Evolutionary conservation across 2,888 invertebrate species (phyloP).

Genomic region (Drosophila emarginata): DNA sequence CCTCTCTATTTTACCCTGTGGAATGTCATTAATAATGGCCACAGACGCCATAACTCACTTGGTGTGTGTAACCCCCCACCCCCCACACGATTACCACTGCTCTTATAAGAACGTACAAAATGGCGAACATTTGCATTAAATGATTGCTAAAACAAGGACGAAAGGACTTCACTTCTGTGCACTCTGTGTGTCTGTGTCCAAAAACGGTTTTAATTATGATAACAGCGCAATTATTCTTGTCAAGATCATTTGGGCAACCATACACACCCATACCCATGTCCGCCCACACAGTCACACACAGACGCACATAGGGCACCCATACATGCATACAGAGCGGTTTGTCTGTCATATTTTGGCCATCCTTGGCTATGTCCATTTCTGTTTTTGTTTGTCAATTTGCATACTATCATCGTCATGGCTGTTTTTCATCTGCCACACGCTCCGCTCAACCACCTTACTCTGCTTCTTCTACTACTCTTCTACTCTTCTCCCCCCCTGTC

Average conservation of each 20-base stretch:
- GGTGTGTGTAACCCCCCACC: neutral
- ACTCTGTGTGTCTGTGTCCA: constrained; percentile 49
- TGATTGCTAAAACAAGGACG: constrained; percentile 70
- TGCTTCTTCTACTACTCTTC: too few species aligned
- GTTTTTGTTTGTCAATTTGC: constrained; percentile 80
- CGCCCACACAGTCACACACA: constrained; percentile 12
- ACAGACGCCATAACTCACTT: constrained; percentile 60
- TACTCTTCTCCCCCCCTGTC: neutral
- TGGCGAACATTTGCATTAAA: constrained; percentile 76
- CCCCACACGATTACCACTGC: constrained; percentile 17
- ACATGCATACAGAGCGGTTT: constrained; percentile 24
- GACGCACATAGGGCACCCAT: constrained; percentile 10
- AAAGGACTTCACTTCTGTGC: constrained; percentile 30
- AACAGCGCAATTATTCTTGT: constrained; percentile 80
- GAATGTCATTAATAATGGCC: constrained; percentile 66
- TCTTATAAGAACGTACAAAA: constrained; percentile 67
- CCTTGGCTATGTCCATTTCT: constrained; percentile 49
- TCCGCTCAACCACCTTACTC: constrained; percentile 2
- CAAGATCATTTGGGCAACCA: constrained; percentile 77
- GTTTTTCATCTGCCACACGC: constrained; percentile 64
- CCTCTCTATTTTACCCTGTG: constrained; percentile 7
- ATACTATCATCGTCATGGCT: constrained; percentile 79
- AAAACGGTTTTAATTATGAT: constrained; percentile 80
- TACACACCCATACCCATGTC: constrained; percentile 9
- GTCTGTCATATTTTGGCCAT: constrained; percentile 66